Conservation (phyloP, 1,140 invertebrate species). For the Diuraphis noxia region DNA sequence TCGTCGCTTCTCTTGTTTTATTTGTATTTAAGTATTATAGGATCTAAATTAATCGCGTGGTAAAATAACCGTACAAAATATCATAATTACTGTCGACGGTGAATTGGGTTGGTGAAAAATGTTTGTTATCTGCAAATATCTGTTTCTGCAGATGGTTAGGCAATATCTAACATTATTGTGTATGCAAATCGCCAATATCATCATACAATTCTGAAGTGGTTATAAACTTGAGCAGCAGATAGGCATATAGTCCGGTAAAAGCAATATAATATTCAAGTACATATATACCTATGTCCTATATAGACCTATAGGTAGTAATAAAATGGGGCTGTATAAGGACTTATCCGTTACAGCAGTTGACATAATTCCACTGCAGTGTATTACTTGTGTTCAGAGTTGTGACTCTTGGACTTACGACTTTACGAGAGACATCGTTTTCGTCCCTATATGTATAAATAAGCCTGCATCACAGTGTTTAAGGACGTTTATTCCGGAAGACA, state of each 20-base stretch:
- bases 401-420: not conserved
- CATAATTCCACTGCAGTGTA: not conserved
- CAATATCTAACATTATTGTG: not conserved
- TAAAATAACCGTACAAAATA: too few species aligned
- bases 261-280: not conserved
- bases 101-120: not conserved
- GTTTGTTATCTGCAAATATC: not conserved
- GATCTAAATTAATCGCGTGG: too few species aligned
- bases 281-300: too few species aligned
- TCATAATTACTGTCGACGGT: too few species aligned
- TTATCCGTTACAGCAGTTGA: not conserved
- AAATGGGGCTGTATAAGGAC: not conserved
- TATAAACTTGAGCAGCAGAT: not conserved
- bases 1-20: too few species aligned
- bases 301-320: not conserved
- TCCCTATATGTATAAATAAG: not conserved
- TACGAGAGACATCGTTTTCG: not conserved
- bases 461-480: not conserved
- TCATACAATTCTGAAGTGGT: not conserved
- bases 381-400: not conserved
- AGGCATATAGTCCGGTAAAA: not conserved
- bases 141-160: not conserved
- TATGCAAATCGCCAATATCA: not conserved
- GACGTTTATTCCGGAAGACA: not conserved
- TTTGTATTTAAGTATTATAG: too few species aligned